Conservation (phyloP, 2,888 invertebrate genomes). For the Clunio marinus region DNA sequence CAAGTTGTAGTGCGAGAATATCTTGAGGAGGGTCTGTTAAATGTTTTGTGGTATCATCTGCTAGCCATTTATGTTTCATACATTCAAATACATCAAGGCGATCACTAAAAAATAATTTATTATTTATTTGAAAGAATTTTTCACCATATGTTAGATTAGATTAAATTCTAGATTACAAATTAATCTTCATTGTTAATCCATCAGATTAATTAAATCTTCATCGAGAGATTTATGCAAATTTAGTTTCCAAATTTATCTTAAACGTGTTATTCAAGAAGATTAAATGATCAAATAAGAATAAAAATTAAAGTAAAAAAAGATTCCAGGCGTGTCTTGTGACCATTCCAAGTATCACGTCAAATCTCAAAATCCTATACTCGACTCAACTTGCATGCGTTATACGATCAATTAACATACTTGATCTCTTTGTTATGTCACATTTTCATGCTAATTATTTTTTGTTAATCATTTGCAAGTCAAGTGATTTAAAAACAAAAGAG, state of each 20-base stretch:
- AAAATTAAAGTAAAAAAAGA: no score
- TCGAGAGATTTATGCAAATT: no score
- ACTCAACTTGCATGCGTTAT: not conserved
- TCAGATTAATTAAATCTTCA: no score
- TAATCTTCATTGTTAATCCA: no score
- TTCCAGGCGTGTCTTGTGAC: no score
- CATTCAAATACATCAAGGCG: conserved; percentile 85
- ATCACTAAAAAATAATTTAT: conserved; percentile 68
- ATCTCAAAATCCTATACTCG: not conserved
- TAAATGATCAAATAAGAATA: no score
- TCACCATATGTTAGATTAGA: conserved; percentile 15
- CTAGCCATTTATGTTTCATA: conserved; percentile 86
- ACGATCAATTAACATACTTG: not conserved
- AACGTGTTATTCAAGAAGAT: no score
- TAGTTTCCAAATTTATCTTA: no score
- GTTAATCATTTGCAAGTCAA: conserved; percentile 5
- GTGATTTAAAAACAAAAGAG: no score
- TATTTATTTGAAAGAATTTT: no score
- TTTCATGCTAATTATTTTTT: not conserved
- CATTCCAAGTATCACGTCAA: no score
- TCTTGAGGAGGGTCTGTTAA: conserved; percentile 47
- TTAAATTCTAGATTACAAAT: not conserved
- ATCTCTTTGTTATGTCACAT: not conserved
- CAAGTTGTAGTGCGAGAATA: not conserved
- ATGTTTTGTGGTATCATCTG: conserved; percentile 58